Base-by-base conservation (phyloP, 2,113 vertebrate species). In the Cepphus grylle region DNA sequence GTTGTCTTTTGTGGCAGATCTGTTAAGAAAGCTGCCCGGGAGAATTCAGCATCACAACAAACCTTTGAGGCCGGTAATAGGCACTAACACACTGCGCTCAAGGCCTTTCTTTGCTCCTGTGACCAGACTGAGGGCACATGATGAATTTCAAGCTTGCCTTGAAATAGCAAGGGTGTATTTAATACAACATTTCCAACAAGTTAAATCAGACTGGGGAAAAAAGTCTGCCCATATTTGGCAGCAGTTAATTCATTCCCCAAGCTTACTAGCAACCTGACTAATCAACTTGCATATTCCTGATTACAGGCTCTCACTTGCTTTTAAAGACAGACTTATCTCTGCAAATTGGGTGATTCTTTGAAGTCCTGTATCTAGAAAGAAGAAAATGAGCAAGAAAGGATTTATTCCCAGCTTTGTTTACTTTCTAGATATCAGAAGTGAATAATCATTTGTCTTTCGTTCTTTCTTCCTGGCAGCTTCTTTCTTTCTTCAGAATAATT, bases 171-270 rank as follows among this genome's bases (percentile, higher is more conserved):
- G 20, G 13, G 16, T 81, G 36, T 78, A 62, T 70, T 91, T 82
- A 89, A 86, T 70, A 17, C 6, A 85, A 55, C 13, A 16, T 65
- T 89, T 96, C 65, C 45, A 81, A 36, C 13, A 43, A 71, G 45
- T 65, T 84, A 82, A 87, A 89, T 90, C 49, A 67, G 50, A 73
- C 17, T 43, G 66, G 40, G 38, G 17, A 6, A 80, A 79, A 94
- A 91, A 21, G 1, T 36, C 83, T 94, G 78, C 52, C 84, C 81
- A n/a, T 96, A 93, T 94, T 93, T 93, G 86, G 63, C 71, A 94
- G 71, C 38, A 90, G 10, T 93, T 81, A 78, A 71, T 88, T 90
- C 36, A 52, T 88, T 96, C 32, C 47, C n/a, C 17, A 70, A 76
- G 61, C 38, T 76, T 77, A 72, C 45, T 62, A 82, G 74, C 59